phyloP scores from a whole-genome alignment of 1,140 invertebrate species.

The Papilio dardanus region DNA sequence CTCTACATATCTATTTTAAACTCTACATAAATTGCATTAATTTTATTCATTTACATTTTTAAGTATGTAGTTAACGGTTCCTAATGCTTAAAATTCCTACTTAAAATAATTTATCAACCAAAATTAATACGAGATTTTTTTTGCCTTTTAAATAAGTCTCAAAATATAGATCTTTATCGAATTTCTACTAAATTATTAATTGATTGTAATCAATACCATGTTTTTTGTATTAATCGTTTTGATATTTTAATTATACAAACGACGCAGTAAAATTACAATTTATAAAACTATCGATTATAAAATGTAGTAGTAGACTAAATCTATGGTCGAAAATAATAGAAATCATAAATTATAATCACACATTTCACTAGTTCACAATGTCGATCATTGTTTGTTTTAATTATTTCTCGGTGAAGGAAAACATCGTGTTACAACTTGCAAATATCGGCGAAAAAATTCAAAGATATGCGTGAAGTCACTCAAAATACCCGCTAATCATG shows the following conservation, averaged over 20 bases:
- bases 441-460: too few species aligned
- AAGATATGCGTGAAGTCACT: too few species aligned
- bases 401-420: too few species aligned
- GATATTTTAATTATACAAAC: constrained; percentile 1
- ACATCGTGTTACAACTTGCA: too few species aligned
- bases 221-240: not conserved
- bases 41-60: too few species aligned
- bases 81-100: not conserved
- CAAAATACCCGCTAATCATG: too few species aligned
- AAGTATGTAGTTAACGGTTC: not conserved
- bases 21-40: not conserved
- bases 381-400: too few species aligned
- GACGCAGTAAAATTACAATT: not conserved
- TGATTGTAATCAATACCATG: not conserved
- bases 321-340: too few species aligned
- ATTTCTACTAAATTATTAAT: not conserved
- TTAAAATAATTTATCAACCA: constrained; percentile 4
- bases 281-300: not conserved
- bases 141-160: not conserved
- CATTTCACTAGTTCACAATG: too few species aligned
- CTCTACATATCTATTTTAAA: not conserved
- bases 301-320: too few species aligned
- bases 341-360: too few species aligned
- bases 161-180: not conserved
- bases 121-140: not conserved